Evolutionary conservation across 2,113 vertebrate species (phyloP).

Genomic region (Alosa alosa): DNA sequence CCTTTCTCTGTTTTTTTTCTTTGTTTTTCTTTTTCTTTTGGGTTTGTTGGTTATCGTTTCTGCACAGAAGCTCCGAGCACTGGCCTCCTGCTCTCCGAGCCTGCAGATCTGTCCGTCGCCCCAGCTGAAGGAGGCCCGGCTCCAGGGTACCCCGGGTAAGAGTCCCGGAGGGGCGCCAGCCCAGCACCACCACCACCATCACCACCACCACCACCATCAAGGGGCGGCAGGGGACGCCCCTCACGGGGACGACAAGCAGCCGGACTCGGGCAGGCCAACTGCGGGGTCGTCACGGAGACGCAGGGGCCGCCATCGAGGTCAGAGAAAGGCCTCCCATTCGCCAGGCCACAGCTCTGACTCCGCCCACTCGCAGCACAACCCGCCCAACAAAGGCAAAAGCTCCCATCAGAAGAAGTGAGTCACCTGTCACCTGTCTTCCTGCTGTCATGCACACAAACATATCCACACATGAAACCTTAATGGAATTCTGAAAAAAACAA

Average conservation of each 20-base stretch:
- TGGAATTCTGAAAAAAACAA: background rate
- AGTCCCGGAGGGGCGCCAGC: conserved; percentile 61
- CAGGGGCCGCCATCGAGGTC: conserved; percentile 72
- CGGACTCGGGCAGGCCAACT: conserved; percentile 64
- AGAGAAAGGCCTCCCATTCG: conserved; percentile 69
- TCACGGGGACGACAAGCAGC: conserved; percentile 63
- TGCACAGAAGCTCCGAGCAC: conserved; percentile 79
- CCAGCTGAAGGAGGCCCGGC: conserved; percentile 62
- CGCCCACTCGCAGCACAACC: conserved; percentile 72
- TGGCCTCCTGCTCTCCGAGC: conserved; percentile 71
- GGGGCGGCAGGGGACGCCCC: conserved; percentile 61
- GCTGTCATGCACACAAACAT: background rate
- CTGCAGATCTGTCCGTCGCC: conserved; percentile 68
- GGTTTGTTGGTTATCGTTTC: conserved; percentile 59
- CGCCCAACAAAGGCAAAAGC: conserved; percentile 71
- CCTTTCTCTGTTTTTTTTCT: conserved; percentile 70
- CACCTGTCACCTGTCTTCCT: too few relatives aligned
- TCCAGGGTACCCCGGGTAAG: conserved; percentile 58
- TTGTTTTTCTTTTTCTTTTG: conserved; percentile 64
- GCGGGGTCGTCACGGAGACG: conserved; percentile 69
- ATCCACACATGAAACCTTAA: background rate
- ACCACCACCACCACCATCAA: background rate
- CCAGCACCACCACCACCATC: conserved; percentile 35
- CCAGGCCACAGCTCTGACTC: conserved; percentile 90
- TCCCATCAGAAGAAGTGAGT: conserved; percentile 82